Conservation (phyloP, 2,888 invertebrate species). For the Troilus luridus region DNA sequence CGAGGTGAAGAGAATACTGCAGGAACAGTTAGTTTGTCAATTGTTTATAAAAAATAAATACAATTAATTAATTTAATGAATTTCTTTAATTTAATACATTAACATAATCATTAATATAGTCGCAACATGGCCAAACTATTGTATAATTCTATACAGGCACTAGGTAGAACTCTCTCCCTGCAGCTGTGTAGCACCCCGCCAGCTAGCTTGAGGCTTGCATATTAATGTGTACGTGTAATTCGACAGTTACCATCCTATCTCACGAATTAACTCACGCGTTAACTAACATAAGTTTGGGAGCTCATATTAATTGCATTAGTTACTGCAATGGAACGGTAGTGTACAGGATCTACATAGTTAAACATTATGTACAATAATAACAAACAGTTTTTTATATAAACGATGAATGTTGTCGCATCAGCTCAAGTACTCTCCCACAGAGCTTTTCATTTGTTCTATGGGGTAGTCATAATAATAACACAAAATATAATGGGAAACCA, state of each 20-base stretch:
- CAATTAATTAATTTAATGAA: not conserved
- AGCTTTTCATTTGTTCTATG: too few species aligned
- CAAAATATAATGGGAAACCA: too few species aligned
- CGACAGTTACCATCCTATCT: not conserved
- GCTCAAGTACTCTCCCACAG: too few species aligned
- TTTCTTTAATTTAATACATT: not conserved
- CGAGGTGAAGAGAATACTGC: too few species aligned
- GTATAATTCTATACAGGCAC: not conserved
- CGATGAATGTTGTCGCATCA: too few species aligned
- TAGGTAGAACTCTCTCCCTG: not conserved
- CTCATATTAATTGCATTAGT: not conserved
- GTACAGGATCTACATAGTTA: not conserved
- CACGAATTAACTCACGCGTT: not conserved
- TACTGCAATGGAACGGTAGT: not conserved
- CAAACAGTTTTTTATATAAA: too few species aligned
- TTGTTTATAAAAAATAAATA: not conserved
- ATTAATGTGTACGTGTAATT: slow-evolving; percentile 27
- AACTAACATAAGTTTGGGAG: slow-evolving; percentile 1
- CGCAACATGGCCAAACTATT: not conserved
- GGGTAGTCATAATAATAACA: too few species aligned
- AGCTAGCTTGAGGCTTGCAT: not conserved
- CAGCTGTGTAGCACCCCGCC: not conserved
- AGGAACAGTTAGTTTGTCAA: too few species aligned
- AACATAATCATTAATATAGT: not conserved
- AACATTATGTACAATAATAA: not conserved